phyloP scores from a whole-genome alignment of 1,140 invertebrate genomes.

The Eriosoma lanigerum region DNA sequence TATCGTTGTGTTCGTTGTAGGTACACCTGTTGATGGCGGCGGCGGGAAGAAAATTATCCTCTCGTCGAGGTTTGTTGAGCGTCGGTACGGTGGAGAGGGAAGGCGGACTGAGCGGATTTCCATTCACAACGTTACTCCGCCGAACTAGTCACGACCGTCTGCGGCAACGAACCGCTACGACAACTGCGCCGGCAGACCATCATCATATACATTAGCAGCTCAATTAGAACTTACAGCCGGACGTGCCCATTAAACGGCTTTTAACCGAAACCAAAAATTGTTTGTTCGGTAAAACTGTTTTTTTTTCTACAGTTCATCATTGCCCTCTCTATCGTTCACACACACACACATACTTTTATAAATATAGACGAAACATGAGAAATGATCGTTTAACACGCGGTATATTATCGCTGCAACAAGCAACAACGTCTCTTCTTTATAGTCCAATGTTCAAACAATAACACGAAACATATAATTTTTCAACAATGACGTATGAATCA shows the following conservation, averaged over 20 bases:
- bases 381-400: not conserved
- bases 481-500: too few species aligned
- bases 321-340: not conserved
- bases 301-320: not conserved
- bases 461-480: too few species aligned
- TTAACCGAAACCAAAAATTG: conserved; percentile 26
- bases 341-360: not conserved
- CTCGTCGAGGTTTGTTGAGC: not conserved
- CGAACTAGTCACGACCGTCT: conserved; percentile 4
- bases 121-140: not conserved
- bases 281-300: conserved; percentile 25
- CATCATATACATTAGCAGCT: conserved; percentile 29
- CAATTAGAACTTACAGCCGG: conserved; percentile 10
- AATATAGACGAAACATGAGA: not conserved
- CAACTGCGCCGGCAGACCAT: not conserved
- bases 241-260: conserved; percentile 33
- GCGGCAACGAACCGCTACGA: not conserved
- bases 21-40: too few species aligned
- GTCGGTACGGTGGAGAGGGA: too few species aligned
- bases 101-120: not conserved
- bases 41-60: not conserved
- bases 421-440: not conserved
- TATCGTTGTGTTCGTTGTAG: too few species aligned
- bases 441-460: too few species aligned
- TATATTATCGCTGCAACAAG: too few species aligned